Evolutionary conservation across 2,113 vertebrate species (phyloP).

Genomic region (Chunga burmeisteri): DNA sequence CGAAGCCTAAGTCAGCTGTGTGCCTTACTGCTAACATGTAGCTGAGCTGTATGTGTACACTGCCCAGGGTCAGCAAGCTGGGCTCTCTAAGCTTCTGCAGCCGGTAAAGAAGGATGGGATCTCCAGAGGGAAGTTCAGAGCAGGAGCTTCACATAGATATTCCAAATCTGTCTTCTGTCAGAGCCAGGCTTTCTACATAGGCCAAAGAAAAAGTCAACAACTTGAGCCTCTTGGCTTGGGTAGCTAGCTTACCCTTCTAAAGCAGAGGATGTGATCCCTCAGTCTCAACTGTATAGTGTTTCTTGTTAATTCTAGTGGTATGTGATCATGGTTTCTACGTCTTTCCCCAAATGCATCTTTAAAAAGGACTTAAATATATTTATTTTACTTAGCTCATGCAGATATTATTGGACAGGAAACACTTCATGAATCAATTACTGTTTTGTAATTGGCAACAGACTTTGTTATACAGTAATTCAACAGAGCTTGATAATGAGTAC

Average conservation of each 20-base stretch:
- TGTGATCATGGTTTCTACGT: background rate
- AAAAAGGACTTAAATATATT: background rate
- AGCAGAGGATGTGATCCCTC: background rate
- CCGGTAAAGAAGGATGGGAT: background rate
- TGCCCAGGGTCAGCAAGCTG: background rate
- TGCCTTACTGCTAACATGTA: background rate
- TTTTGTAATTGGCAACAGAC: background rate
- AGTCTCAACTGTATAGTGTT: background rate
- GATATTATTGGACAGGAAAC: background rate
- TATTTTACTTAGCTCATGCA: background rate
- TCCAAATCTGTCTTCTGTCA: background rate
- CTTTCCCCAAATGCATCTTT: background rate
- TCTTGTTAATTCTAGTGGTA: background rate
- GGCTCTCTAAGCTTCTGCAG: background rate
- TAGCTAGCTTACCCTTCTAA: background rate
- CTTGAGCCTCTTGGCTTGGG: background rate
- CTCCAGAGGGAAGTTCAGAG: background rate
- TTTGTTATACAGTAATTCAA: background rate
- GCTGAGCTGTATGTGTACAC: accelerated
- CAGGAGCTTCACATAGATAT: background rate
- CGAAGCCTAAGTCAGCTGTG: background rate
- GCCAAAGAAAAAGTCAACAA: background rate
- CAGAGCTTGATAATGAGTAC: background rate
- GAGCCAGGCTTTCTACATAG: background rate
- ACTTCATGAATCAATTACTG: background rate